Percentiles rank a stretch among this genome's conserved stretches.
phyloP scores from a whole-genome alignment of 1,140 invertebrate species.

The Sinonovacula constricta region DNA sequence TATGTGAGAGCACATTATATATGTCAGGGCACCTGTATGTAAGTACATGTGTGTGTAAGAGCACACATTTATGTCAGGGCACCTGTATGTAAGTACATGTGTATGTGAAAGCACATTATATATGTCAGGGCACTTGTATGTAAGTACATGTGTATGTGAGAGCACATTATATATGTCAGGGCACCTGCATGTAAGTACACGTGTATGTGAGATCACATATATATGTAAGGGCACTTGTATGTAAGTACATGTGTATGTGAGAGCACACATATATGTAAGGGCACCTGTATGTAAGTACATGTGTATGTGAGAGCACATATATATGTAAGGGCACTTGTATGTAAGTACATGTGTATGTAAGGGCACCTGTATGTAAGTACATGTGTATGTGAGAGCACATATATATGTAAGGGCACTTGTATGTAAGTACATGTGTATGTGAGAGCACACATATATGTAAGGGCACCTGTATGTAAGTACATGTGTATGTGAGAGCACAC shows the following conservation, averaged over 20 bases:
- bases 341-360: no score
- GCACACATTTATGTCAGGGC: background rate
- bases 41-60: background rate
- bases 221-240: background rate
- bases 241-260: background rate
- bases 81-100: background rate
- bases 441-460: background rate
- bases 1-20: no score
- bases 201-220: background rate
- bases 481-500: background rate
- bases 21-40: background rate
- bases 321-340: no score
- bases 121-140: background rate
- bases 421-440: background rate
- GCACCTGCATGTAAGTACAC: background rate
- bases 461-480: background rate
- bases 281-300: background rate
- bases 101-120: background rate
- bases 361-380: no score
- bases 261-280: background rate
- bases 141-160: background rate
- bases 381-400: background rate
- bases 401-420: background rate
- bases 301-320: no score
- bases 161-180: background rate